Evolutionary conservation across 2,113 vertebrate genomes (phyloP).

Genomic region (Bufo gargarizans): DNA sequence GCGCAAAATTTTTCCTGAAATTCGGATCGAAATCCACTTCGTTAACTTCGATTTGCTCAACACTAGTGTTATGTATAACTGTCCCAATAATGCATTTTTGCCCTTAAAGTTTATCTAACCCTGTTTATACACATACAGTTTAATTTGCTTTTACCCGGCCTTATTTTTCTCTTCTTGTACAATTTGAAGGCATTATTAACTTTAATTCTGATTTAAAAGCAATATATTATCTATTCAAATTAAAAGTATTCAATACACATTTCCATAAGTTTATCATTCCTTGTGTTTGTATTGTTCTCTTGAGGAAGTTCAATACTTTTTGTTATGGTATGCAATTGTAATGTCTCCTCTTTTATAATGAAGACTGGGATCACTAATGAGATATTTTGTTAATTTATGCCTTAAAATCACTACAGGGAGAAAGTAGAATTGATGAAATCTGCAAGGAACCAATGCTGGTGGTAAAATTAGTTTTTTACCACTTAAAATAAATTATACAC

Average conservation of each 20-base stretch:
- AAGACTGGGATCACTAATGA: neutral
- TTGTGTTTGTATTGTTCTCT: constrained; percentile 7
- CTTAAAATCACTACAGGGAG: neutral
- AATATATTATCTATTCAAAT: neutral
- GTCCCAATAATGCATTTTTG: too few species aligned
- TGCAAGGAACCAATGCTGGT: neutral
- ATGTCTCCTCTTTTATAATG: neutral
- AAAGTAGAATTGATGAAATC: neutral
- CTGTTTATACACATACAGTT: neutral
- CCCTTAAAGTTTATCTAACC: too few species aligned
- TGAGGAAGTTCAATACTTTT: neutral
- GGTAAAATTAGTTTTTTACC: neutral
- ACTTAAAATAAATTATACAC: neutral
- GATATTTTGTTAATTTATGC: constrained; percentile 21
- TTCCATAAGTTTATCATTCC: neutral
- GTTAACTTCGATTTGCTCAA: too few species aligned
- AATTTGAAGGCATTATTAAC: neutral
- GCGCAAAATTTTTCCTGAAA: too few species aligned
- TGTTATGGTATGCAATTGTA: neutral
- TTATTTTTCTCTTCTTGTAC: neutral
- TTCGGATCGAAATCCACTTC: too few species aligned
- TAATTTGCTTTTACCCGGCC: neutral
- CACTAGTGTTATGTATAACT: too few species aligned
- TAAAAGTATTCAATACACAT: neutral
- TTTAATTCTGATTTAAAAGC: neutral